Conservation (phyloP, 92 coral and sea anemone species). For the Ricordea florida region DNA sequence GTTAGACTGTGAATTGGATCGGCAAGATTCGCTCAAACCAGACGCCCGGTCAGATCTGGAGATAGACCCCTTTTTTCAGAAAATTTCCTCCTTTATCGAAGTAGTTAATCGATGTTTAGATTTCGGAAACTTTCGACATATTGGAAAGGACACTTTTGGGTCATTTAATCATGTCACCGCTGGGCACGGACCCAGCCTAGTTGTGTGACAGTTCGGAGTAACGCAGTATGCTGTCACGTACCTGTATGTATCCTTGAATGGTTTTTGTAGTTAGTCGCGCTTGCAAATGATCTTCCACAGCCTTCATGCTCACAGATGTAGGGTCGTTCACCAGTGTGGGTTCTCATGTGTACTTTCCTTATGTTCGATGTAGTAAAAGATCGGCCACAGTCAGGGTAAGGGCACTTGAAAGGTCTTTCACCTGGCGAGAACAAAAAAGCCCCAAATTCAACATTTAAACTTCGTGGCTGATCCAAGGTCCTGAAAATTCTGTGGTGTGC, state of each 20-base stretch:
- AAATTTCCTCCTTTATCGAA: no score
- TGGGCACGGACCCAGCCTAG: no score
- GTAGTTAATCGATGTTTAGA: no score
- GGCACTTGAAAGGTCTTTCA: slow-evolving; percentile 98
- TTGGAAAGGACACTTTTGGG: not conserved
- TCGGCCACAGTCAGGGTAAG: slow-evolving; percentile 81
- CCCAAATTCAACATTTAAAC: no score
- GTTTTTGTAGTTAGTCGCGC: slow-evolving; percentile 97
- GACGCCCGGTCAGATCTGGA: no score
- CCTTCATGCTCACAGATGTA: slow-evolving; percentile 92
- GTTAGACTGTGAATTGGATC: no score
- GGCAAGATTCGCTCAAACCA: no score
- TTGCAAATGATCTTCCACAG: slow-evolving; percentile 94
- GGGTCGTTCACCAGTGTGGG: slow-evolving; percentile 99
- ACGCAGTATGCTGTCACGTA: no score
- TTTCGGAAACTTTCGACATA: no score
- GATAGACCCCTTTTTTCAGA: no score
- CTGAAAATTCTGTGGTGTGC: not conserved
- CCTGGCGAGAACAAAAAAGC: slow-evolving; percentile 58
- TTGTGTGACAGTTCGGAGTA: no score
- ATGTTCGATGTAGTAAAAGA: slow-evolving; percentile 97
- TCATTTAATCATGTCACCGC: no score
- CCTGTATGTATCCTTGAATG: slow-evolving; percentile 99
- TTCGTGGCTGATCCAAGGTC: not conserved
- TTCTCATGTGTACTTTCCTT: slow-evolving; percentile 97